Evolutionary conservation across 2,113 vertebrate genomes (phyloP), one percentile per base, ranked within the genome.

Genomic region (Verasper variegatus): DNA sequence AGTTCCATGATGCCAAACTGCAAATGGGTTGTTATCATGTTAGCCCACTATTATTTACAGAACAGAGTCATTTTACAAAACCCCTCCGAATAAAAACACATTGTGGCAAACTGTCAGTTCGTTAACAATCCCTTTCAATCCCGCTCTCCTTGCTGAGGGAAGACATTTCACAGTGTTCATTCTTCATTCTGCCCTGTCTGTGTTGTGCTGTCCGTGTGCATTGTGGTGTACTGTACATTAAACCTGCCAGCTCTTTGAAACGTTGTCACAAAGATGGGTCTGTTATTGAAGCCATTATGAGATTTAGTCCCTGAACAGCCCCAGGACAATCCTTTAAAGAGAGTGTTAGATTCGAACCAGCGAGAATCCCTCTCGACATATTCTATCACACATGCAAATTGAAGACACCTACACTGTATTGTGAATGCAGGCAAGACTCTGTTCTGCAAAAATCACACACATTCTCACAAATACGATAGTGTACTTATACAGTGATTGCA

Each of bases 251-350:
- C 78, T 54, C 74, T 82, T 86, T 89, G 78, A 89, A 90, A 61
- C 21, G 54, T 81, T 85, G 82, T 81, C 88, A 82, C 2, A 7
- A 68, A 88, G 75, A 86, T 86, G 73, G 49, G 57, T 45, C 75
- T 76, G 68, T 85, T 85, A 85, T 83, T 68, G 42, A 76, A 75
- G 74, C 77, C 76, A 80, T 91, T 88, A 88, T 83, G 74, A 83
- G 84, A 88, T 87, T 87, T 85, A 84, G 62, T 23, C 31, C 23
- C 54, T 12, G 20, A 84, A 78, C 52, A 71, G 78, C 86, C 14
- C 10, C 65, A 35, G 82, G 90, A 79, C 15, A n/a, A 52, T 20
- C 55, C 23, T 86, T 81, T 75, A 88, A 88, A 81, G 74, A 81
- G 49, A 80, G 14, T 12, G 3, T 3, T 68, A 63, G 51, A 14